A percentile compares a stretch with the other conserved stretches of the same genome.
Conservation (phyloP, 1,140 invertebrate genomes). For the Papilio xuthus region DNA sequence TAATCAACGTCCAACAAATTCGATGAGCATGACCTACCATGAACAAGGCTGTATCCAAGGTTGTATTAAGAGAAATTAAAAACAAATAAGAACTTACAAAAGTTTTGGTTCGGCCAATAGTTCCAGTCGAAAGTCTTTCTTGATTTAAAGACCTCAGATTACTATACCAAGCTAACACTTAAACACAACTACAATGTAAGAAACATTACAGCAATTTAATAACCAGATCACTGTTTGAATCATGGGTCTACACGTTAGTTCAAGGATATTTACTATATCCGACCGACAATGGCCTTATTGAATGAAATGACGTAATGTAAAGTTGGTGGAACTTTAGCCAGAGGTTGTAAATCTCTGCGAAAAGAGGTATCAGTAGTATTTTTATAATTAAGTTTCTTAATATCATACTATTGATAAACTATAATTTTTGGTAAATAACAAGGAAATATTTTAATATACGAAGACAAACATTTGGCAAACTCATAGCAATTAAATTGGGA, state of each 20-base stretch:
- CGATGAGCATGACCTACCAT: conserved; percentile 52
- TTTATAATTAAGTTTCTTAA: no score
- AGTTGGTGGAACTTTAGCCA: conserved; percentile 26
- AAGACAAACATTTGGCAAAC: no score
- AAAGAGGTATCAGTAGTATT: no score
- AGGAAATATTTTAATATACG: no score
- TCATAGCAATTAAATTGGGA: no score
- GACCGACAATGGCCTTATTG: conserved; percentile 45
- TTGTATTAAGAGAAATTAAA: conserved; percentile 45
- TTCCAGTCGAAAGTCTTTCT: background rate
- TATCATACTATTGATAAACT: no score
- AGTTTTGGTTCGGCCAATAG: conserved; percentile 40
- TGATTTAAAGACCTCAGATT: no score
- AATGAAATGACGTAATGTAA: conserved; percentile 39
- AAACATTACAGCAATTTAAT: conserved; percentile 12
- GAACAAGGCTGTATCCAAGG: conserved; percentile 60
- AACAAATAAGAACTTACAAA: conserved; percentile 69
- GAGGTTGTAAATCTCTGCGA: conserved; percentile 14
- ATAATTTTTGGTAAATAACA: no score
- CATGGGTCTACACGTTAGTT: conserved; percentile 47
- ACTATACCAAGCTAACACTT: background rate
- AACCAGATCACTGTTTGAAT: conserved; percentile 44
- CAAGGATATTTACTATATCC: conserved; percentile 48
- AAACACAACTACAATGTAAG: conserved; percentile 18
- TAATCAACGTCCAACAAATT: conserved; percentile 40